phyloP scores from a whole-genome alignment of 2,888 invertebrate genomes.

The Parelbella ahira region DNA sequence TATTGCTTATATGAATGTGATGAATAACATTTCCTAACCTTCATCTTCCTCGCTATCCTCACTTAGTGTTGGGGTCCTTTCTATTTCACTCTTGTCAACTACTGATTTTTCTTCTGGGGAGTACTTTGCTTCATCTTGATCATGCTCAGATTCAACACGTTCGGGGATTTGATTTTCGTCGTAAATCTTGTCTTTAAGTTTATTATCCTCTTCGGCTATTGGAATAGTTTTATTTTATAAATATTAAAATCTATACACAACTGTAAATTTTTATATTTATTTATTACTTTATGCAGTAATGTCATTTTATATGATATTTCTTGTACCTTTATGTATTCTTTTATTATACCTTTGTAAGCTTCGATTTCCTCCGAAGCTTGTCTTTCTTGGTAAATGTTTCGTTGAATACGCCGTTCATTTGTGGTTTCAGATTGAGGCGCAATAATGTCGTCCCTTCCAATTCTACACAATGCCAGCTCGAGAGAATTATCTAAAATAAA shows the following conservation, averaged over 20 bases:
- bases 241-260: too few species aligned
- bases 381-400: slow-evolving; percentile 76
- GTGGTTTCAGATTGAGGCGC: slow-evolving; percentile 87
- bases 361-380: slow-evolving; percentile 78
- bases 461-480: slow-evolving; percentile 90
- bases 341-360: slow-evolving; percentile 76
- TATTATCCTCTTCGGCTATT: slow-evolving; percentile 74
- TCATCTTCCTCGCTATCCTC: slow-evolving; percentile 79
- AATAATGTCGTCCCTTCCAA: slow-evolving; percentile 95
- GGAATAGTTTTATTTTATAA: too few species aligned
- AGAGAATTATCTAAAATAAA: slow-evolving; percentile 81
- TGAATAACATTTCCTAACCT: too few species aligned
- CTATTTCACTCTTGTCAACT: slow-evolving; percentile 83
- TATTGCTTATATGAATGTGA: too few species aligned
- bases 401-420: slow-evolving; percentile 73
- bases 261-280: too few species aligned
- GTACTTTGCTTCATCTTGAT: slow-evolving; percentile 86
- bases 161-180: slow-evolving; percentile 63
- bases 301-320: too few species aligned
- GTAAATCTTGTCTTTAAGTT: slow-evolving; percentile 64
- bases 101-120: slow-evolving; percentile 89
- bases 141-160: slow-evolving; percentile 61
- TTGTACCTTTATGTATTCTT: too few species aligned
- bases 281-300: too few species aligned
- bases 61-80: slow-evolving; percentile 70